Conservation (phyloP, 2,113 vertebrate species). For the Microcebus lehilahytsara region DNA sequence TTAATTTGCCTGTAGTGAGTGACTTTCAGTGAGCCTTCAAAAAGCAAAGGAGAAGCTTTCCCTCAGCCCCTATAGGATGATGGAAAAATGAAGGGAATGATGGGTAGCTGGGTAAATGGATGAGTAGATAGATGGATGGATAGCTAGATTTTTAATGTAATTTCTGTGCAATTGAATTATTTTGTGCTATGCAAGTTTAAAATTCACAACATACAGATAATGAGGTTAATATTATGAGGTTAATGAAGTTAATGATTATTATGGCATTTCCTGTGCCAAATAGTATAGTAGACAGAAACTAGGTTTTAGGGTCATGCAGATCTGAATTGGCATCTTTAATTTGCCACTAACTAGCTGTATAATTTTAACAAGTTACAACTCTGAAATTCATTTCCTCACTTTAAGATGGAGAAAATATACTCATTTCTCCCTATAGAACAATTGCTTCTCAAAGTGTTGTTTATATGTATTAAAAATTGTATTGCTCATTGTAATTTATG, state of each 20-base stretch:
- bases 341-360: neutral
- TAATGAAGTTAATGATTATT: no score
- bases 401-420: neutral
- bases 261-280: neutral
- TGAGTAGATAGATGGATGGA: neutral
- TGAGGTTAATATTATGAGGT: neutral
- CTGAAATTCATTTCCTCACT: neutral
- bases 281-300: neutral
- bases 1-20: neutral
- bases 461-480: neutral
- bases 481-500: neutral
- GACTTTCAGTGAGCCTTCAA: neutral
- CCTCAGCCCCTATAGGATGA: neutral
- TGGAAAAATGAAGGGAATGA: neutral
- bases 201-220: neutral
- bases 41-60: neutral
- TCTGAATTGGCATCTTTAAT: neutral
- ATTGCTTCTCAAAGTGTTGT: neutral
- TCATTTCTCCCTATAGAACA: neutral
- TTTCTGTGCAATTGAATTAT: neutral
- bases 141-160: neutral
- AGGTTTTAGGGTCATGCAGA: neutral
- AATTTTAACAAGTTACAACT: neutral
- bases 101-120: neutral
- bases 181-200: neutral